These are phyloP conservation scores for Bhutanitis thaidina DNA, from an alignment of 2,888 invertebrate species.

Conservation along the genomic window DNA sequence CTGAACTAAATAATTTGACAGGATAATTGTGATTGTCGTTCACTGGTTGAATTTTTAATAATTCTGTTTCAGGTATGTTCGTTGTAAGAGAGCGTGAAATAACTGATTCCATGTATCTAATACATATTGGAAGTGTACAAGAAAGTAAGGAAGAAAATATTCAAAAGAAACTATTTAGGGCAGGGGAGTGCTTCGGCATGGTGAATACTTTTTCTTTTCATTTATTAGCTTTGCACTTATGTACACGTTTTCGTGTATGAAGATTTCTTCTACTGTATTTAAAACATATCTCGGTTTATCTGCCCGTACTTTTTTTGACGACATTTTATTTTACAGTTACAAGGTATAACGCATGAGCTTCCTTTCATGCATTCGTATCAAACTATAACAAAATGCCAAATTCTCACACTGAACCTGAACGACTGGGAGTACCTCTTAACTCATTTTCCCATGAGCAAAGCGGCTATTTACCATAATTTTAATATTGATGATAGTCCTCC, in stretches of 20 bases:
- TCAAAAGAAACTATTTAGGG: conserved; percentile 31
- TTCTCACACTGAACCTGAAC: conserved; percentile 47
- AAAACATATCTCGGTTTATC: no score
- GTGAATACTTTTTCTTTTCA: conserved; percentile 32
- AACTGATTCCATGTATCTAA: conserved; percentile 59
- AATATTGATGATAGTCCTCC: conserved; percentile 11
- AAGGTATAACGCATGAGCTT: conserved; percentile 45
- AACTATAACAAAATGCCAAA: conserved; percentile 46
- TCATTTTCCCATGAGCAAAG: conserved; percentile 51
- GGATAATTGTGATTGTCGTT: no score
- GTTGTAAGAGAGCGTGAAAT: conserved; percentile 60
- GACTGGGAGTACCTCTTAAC: conserved; percentile 55
- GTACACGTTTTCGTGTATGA: no score
- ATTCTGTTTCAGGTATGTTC: conserved; percentile 45
- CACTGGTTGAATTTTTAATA: no score
- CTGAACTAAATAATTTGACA: no score
- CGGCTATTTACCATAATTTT: conserved; percentile 38
- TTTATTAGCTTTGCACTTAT: no score
- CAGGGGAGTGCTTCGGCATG: conserved; percentile 51
- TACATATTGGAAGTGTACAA: conserved; percentile 52
- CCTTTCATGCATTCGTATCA: conserved; percentile 51
- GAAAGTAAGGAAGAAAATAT: conserved; percentile 34
- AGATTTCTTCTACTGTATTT: no score
- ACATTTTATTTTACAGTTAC: conserved; percentile 50
- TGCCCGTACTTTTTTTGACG: no score